These are phyloP conservation scores for Psilopogon haemacephalus DNA, from an alignment of 2,113 vertebrate species.

Conservation along the genomic window DNA sequence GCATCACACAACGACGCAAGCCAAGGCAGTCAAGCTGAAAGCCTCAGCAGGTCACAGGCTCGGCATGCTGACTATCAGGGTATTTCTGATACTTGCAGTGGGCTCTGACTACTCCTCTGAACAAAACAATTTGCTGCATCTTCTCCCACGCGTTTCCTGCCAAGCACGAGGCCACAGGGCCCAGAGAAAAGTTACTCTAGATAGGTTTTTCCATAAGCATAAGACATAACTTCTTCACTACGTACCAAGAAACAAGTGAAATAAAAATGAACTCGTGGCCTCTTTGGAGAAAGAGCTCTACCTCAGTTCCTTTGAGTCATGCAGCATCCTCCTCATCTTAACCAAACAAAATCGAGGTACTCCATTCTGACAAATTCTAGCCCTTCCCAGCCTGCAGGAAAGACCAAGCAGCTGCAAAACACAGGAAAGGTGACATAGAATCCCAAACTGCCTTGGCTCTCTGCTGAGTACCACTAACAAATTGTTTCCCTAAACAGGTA, in stretches of 20 bases:
- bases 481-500: neutral
- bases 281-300: neutral
- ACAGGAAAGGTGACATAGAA: neutral
- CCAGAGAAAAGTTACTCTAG: slow-evolving; percentile 6
- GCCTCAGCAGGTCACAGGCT: neutral
- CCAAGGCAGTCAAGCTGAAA: neutral
- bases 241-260: neutral
- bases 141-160: slow-evolving; percentile 47
- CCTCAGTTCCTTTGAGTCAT: neutral
- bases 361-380: neutral
- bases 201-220: slow-evolving; percentile 20
- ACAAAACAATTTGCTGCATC: slow-evolving; percentile 10
- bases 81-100: neutral
- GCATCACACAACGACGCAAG: neutral
- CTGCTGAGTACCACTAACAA: neutral
- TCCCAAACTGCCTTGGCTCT: neutral
- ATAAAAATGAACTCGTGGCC: neutral
- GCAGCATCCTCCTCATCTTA: neutral
- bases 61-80: neutral
- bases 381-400: neutral
- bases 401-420: neutral
- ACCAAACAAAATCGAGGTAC: neutral
- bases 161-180: neutral
- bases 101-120: neutral
- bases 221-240: neutral